A percentile compares a stretch with the other conserved stretches of the same genome.
These are phyloP conservation scores for Tragulus kanchil DNA, from an alignment of 2,113 vertebrate species.

Conservation along the genomic window DNA sequence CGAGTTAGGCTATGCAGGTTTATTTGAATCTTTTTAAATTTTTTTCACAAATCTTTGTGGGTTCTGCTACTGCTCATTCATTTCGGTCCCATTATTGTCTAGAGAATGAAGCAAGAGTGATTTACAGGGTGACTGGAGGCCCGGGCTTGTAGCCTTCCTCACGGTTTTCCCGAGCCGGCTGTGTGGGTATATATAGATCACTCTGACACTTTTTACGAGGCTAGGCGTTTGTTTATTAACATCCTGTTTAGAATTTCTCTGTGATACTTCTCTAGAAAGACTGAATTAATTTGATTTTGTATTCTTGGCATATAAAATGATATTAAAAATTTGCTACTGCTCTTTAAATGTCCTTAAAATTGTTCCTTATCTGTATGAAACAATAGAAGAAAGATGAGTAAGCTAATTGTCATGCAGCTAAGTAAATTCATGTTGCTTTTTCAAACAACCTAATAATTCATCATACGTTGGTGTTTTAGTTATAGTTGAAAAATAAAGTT, in stretches of 20 bases:
- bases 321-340: slow-evolving; percentile 18
- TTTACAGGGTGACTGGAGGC: not conserved
- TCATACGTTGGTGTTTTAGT: slow-evolving; percentile 8
- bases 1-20: not conserved
- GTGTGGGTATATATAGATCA: slow-evolving; percentile 5
- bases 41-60: not conserved
- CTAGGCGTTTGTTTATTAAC: slow-evolving; percentile 65
- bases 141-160: not conserved
- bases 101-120: slow-evolving; percentile 40
- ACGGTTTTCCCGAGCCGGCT: slow-evolving; percentile 13
- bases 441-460: slow-evolving; percentile 24
- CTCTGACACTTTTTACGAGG: slow-evolving; percentile 41
- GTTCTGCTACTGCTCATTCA: not conserved
- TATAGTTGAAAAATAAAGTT: slow-evolving; percentile 46
- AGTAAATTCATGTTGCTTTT: slow-evolving; percentile 26
- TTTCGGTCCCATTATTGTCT: not conserved
- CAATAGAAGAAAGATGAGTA: slow-evolving; percentile 13
- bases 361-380: not conserved
- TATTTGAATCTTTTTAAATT: not conserved
- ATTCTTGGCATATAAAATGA: slow-evolving; percentile 38
- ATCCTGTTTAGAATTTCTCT: slow-evolving; percentile 12
- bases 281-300: slow-evolving; percentile 66
- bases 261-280: not conserved
- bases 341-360: slow-evolving; percentile 54
- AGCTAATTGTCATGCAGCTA: slow-evolving; percentile 56